Evolutionary conservation across 2,888 invertebrate genomes (phyloP).

Genomic region (Villa cingulata): DNA sequence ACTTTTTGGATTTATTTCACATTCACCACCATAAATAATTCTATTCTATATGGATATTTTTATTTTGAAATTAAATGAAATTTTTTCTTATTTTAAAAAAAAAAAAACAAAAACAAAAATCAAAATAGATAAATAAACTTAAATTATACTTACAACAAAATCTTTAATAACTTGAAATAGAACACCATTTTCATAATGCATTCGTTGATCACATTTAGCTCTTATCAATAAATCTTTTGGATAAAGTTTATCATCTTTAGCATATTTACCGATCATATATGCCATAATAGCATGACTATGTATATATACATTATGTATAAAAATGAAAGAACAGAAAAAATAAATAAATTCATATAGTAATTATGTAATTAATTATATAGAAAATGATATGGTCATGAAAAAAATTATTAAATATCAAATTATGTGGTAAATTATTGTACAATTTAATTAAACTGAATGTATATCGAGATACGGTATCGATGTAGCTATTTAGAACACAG

Average conservation of each 20-base stretch:
- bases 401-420: background rate
- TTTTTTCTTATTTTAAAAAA: too few species aligned
- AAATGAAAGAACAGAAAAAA: background rate
- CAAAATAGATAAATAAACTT: background rate
- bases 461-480: too few species aligned
- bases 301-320: too few species aligned
- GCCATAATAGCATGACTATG: constrained; percentile 39
- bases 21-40: constrained; percentile 26
- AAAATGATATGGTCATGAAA: too few species aligned
- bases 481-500: too few species aligned
- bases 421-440: too few species aligned
- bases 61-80: too few species aligned
- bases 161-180: constrained; percentile 38
- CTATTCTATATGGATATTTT: constrained; percentile 25
- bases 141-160: constrained; percentile 34
- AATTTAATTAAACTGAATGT: too few species aligned
- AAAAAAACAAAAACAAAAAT: background rate
- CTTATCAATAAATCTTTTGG: constrained; percentile 40
- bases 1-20: constrained; percentile 22
- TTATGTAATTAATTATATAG: background rate
- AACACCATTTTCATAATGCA: constrained; percentile 41
- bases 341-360: background rate
- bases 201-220: constrained; percentile 41
- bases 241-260: constrained; percentile 40
- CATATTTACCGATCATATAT: constrained; percentile 42